Base-by-base conservation (phyloP, 2,797 vertebrate species). In the Tolypeutes matacus region DNA sequence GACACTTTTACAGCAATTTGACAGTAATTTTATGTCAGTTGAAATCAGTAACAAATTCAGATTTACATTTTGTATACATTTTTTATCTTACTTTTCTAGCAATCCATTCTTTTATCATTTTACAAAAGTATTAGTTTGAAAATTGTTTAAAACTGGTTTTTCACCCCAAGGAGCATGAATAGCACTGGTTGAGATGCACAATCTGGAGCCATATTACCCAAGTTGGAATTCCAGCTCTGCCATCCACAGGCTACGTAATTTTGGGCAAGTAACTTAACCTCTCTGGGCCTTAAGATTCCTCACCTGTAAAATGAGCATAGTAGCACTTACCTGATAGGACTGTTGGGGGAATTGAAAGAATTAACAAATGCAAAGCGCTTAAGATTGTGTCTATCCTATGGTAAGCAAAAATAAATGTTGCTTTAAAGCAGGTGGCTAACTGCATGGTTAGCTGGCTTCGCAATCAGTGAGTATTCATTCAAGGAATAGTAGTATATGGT, bases 111-210 rank as follows among this genome's bases (percentile, higher is more conserved):
- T 65, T 49, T 58, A 42, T 62, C 49, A 53, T 67, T 92, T 95
- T 87, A 82, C 49, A 86, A 91, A 92, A 58, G 20, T 21, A 49
- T 53, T 82, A 78, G 7, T 42, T 60, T 56, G 18, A 21, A 36
- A 80, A 64, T 89, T 62, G 27, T 56, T 93, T 34, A 75, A 91
- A 78, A 96, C 53, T 31, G 23, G 21, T 21, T 72, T 91, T 65
- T 53, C 23, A 86, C 51, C 18, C 15, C 64, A 34, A 29, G 73
- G 5, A 86, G 42, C 67, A 34, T 82, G 34, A 89, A n/a, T 14
- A 25, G 72, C n/a, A 53, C 13, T 82, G 84, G 39, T 29, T 94
- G 72, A 91, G 34, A 31, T 10, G 39, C n/a, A 81, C 25, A 20
- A 56, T 51, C 75, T 72, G 75, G 20, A 78, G 36, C 27, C 46